A percentile compares a stretch with the other conserved stretches of the same genome.
Conservation (phyloP, 2,797 vertebrate species). For the Gymnopithys bicolor region DNA sequence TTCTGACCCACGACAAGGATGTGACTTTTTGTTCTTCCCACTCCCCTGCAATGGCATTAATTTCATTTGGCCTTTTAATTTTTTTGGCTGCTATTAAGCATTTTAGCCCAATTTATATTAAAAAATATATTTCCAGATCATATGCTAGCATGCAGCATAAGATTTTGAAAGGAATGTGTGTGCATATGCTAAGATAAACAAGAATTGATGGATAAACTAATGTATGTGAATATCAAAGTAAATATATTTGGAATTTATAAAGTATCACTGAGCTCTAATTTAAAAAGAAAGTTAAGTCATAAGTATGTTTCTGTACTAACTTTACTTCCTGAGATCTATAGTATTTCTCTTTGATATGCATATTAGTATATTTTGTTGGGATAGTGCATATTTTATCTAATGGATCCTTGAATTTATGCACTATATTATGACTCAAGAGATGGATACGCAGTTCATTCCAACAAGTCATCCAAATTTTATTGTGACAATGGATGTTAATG, state of each 20-base stretch:
- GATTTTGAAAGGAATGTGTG: background rate
- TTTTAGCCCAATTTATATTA: background rate
- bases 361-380: background rate
- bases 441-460: background rate
- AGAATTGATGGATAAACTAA: background rate
- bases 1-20: background rate
- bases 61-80: background rate
- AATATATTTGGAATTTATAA: background rate
- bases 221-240: background rate
- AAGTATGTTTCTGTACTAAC: background rate
- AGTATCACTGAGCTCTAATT: background rate
- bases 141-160: background rate
- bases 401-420: background rate
- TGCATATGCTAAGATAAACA: background rate
- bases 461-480: background rate
- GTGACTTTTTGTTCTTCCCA: background rate
- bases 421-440: background rate
- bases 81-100: background rate
- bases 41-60: accelerated
- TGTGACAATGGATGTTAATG: background rate
- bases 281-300: background rate
- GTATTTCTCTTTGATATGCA: background rate
- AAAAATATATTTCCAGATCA: background rate
- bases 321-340: background rate
- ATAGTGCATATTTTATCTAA: background rate